Percentiles rank a stretch among this genome's conserved stretches.
phyloP scores from a whole-genome alignment of 2,113 vertebrate species.

The Micronisus gabar region DNA sequence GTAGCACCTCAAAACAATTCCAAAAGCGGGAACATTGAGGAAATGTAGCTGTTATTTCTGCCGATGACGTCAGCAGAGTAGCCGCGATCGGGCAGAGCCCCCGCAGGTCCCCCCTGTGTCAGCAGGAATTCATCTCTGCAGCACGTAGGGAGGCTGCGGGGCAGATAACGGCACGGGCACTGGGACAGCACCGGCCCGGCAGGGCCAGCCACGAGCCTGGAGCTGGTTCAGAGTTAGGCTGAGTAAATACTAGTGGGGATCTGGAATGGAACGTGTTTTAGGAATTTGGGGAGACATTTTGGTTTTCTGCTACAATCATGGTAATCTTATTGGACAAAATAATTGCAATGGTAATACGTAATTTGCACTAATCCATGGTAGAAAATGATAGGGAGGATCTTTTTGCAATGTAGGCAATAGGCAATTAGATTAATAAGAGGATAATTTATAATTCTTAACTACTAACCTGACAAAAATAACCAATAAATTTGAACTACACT shows the following conservation, averaged over 20 bases:
- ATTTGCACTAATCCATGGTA: not conserved
- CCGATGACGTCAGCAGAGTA: not conserved
- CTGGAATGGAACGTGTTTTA: rapidly evolving
- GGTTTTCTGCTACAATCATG: not conserved
- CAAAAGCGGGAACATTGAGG: not conserved
- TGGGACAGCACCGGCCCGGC: not conserved
- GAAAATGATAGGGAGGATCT: not conserved
- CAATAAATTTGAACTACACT: not conserved
- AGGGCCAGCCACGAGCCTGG: not conserved
- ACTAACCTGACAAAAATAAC: not conserved
- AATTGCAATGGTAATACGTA: not conserved
- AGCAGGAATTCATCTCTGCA: not conserved
- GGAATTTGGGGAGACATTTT: slow-evolving; percentile 38
- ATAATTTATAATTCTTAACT: not conserved
- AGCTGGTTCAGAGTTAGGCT: not conserved
- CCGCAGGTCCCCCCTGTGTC: not conserved
- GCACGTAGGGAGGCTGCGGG: not conserved
- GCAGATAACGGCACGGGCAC: not conserved
- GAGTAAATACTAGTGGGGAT: rapidly evolving
- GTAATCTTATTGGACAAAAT: not conserved
- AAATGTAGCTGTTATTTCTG: not conserved
- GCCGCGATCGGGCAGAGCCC: not conserved
- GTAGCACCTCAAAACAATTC: not conserved
- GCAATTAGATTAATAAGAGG: not conserved
- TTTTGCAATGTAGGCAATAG: not conserved